These are phyloP conservation scores for Hanleya hanleyi DNA, from an alignment of 2,888 invertebrate species.

Conservation along the genomic window DNA sequence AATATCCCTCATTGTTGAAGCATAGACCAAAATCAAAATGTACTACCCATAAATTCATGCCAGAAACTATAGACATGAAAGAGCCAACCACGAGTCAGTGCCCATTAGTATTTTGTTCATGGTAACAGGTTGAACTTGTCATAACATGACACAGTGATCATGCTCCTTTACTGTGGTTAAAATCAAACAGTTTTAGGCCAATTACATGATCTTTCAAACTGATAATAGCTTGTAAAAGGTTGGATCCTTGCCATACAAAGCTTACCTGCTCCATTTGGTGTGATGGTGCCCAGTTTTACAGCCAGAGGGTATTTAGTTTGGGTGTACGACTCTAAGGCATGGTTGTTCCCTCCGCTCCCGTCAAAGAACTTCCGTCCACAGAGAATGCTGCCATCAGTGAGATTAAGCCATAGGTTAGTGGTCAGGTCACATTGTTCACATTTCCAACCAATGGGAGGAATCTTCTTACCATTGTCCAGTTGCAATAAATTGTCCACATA, in stretches of 20 bases:
- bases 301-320: slow-evolving; percentile 89
- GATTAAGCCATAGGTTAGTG: slow-evolving; percentile 97
- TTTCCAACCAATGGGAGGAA: slow-evolving; percentile 84
- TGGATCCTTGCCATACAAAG: not conserved
- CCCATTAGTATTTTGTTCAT: too few relatives aligned
- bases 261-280: slow-evolving; percentile 84
- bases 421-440: slow-evolving; percentile 85
- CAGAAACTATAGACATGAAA: too few relatives aligned
- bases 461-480: slow-evolving; percentile 86
- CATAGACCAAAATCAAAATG: too few relatives aligned
- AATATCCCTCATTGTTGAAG: too few relatives aligned
- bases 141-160: too few relatives aligned
- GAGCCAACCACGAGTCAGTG: too few relatives aligned
- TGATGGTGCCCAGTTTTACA: slow-evolving; percentile 98
- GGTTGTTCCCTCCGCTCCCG: slow-evolving; percentile 97
- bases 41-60: too few relatives aligned
- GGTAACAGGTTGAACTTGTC: too few relatives aligned
- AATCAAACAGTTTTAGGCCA: too few relatives aligned
- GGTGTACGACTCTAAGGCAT: slow-evolving; percentile 92
- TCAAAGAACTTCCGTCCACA: slow-evolving; percentile 87
- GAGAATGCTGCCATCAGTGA: slow-evolving; percentile 93
- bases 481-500: slow-evolving; percentile 87
- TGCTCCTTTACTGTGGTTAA: too few relatives aligned
- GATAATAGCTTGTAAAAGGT: too few relatives aligned
- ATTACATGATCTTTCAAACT: too few relatives aligned